A percentile compares a stretch with the other conserved stretches of the same genome.
These are phyloP conservation scores for Buphagus erythrorhynchus DNA, from an alignment of 2,797 vertebrate genomes.

Conservation along the genomic window DNA sequence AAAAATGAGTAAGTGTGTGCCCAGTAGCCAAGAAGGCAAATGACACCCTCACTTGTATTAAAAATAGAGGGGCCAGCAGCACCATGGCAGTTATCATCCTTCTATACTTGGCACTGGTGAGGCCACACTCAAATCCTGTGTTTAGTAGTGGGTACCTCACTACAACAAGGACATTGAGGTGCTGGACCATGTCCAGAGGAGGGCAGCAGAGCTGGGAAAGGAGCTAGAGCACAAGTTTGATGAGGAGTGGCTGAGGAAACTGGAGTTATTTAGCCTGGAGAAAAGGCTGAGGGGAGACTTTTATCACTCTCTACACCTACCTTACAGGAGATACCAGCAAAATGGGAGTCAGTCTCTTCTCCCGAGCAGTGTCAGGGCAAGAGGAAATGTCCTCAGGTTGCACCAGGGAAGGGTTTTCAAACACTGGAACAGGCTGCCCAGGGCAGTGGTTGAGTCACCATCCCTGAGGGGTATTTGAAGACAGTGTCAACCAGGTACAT, in stretches of 20 bases:
- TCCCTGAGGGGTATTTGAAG: background rate
- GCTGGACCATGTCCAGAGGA: accelerated
- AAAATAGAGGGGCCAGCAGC: background rate
- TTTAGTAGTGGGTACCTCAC: background rate
- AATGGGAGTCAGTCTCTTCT: background rate
- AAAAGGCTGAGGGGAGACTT: accelerated
- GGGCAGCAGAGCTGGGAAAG: background rate
- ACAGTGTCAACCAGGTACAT: accelerated
- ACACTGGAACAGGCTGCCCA: background rate
- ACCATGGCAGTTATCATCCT: background rate
- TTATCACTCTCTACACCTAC: background rate
- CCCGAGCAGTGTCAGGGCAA: background rate
- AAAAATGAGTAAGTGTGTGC: background rate
- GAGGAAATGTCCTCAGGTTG: background rate
- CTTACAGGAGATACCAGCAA: background rate
- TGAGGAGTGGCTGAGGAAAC: background rate
- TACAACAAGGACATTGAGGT: background rate
- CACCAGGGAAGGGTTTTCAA: background rate
- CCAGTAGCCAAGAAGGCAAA: background rate
- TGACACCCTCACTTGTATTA: background rate
- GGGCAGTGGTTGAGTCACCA: background rate
- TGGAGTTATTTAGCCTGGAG: background rate
- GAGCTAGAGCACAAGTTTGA: background rate
- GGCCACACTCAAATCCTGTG: background rate
- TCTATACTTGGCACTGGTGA: accelerated